Evolutionary conservation across 2,888 invertebrate species (phyloP), one percentile per base, ranked within the genome.

Genomic region (Acleris literana): DNA sequence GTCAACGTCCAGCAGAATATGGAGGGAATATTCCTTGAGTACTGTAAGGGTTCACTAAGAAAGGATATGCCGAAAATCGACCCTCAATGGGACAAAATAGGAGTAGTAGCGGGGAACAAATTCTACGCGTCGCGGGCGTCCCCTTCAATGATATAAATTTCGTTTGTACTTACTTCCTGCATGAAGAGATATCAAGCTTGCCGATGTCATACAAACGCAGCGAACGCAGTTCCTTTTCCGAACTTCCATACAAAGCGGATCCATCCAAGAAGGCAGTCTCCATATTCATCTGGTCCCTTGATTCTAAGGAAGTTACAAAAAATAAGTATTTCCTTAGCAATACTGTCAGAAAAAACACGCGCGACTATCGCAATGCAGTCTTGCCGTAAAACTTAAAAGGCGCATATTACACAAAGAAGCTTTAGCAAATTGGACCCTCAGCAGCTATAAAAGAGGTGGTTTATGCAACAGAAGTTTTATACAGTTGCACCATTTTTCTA

Each of bases 231-330:
- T 95, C 95, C 69, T 95, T 94, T 60, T 95, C 95, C 0, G 96
- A 96, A 69, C 94, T 94, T 13, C 97, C 97, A 81, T 98, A 98
- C 61, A 98, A 86, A 1, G 95, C 95, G 0, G 97, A 97, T 0
- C 95, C 97, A 77, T 98, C 98, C 64, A 98, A 90, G 81, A 96
- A 97, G 1, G 96, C 94, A 0, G 97, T 96, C 0, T 96, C 97
- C 68, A 95, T 92, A 85, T 97, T 97, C 95, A 97, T 96, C 81
- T 97, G 97, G 74, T 97, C 96, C 55, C 97, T 94, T 69, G 94
- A 89, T 69, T 94, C 96, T 96, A 84, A 25, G 53, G 62, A 64
- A 55, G 64, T 43, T 56, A 55, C 49, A 58, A 53, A 46, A 51
- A 16, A 33, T 33, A 55, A 18, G 13, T 2, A n/a, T 25, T 33